Percentiles rank a stretch among this genome's conserved stretches.
Evolutionary conservation across 2,888 invertebrate genomes (phyloP).

Genomic region (Mystacides longicornis): DNA sequence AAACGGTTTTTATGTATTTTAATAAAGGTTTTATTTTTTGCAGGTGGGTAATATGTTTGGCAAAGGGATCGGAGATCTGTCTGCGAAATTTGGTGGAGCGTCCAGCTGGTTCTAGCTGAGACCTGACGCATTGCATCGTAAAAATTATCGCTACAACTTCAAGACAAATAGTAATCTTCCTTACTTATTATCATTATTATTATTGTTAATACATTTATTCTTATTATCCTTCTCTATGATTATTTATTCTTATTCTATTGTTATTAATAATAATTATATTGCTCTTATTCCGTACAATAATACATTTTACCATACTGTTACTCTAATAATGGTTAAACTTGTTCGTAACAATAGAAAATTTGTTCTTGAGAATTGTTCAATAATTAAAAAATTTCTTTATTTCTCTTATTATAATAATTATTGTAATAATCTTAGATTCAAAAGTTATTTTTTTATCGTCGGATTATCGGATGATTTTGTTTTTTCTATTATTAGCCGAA

Average conservation of each 20-base stretch:
- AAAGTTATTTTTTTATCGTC: no score
- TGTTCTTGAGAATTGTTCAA: no score
- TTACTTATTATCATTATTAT: not conserved
- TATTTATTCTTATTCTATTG: not conserved
- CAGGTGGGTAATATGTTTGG: conserved; percentile 85
- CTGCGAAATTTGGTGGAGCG: conserved; percentile 80
- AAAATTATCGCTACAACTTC: not conserved
- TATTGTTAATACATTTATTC: not conserved
- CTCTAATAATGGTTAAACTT: no score
- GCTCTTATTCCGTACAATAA: not conserved
- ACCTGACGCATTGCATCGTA: not conserved
- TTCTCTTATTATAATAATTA: no score
- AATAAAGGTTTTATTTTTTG: no score
- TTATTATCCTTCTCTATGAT: not conserved
- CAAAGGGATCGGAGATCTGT: conserved; percentile 83
- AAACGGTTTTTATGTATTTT: no score
- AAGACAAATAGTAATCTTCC: not conserved
- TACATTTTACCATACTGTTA: not conserved
- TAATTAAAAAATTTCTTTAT: no score
- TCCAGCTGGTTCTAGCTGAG: conserved; percentile 70
- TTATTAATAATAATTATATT: not conserved
- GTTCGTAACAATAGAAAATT: no score
- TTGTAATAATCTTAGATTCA: no score
- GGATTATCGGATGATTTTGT: no score
- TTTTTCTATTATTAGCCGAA: no score